Base-by-base conservation (phyloP, 2,888 invertebrate species). In the Nycteola revayana region DNA sequence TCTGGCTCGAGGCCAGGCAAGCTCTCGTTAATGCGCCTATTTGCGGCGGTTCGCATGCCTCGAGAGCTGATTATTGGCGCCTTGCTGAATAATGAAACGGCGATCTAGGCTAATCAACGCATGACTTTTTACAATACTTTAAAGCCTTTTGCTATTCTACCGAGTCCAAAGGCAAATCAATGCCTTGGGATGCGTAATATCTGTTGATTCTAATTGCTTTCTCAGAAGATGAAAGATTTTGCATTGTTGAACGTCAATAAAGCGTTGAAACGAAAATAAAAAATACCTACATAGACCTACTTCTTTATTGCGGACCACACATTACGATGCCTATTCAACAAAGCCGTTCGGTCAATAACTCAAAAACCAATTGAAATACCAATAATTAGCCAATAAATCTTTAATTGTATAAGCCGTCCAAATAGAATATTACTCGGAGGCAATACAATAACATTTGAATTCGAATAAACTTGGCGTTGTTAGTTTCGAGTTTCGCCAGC, bases 31-130 rank as follows among this genome's bases (percentile, higher is more conserved):
- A 67, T 63, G 64, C 58, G 36, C 59, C 68, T 72, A 74, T 75
- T 75, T 75, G 66, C 64, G 60, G 65, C 63, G 45, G 40, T 54
- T 60, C 60, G 65, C 70, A 67, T 68, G 64, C 69, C 65, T 59
- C 49, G 32, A 63, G 54, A 64, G 62, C 66, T 71, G 73, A 71
- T 76, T 75, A 77, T 73, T 74, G 78, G 78, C 79, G 80, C 78
- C 76, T 69, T 60, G 37, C 66, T 78, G 76, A 75, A 79, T 82
- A 78, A 81, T 81, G 60, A 72, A 73, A 66, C 60, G 60, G 37
- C 66, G 55, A 76, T 75, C 69, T 74, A 56, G 69, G 72, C 76
- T 80, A 79, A 83, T 80, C 72, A 75, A 77, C 75, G 65, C 66
- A 58, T 60, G 48, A 60, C 66, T 62, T 66, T 65, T 60, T 59